Evolutionary conservation across 2,797 vertebrate genomes (phyloP).

Genomic region (Siniperca undulata): DNA sequence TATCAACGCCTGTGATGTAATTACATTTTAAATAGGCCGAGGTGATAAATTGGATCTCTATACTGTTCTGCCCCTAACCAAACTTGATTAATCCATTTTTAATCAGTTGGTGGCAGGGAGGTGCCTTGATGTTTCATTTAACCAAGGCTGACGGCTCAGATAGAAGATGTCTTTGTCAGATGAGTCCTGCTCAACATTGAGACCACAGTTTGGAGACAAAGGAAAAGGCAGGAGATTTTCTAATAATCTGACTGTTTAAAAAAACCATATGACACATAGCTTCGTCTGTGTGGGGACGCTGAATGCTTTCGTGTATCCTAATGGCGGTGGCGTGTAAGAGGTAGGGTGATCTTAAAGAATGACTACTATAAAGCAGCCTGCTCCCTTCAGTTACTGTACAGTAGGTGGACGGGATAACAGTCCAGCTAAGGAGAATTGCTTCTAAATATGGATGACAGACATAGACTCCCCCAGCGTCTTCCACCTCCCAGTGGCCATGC

Average conservation of each 20-base stretch:
- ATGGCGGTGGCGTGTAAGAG: background rate
- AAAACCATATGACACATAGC: conserved; percentile 9
- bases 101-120: conserved; percentile 82
- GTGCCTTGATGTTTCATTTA: conserved; percentile 82
- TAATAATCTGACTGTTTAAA: conserved; percentile 9
- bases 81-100: conserved; percentile 86
- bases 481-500: conserved; percentile 64
- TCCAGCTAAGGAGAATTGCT: conserved; percentile 62
- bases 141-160: conserved; percentile 61
- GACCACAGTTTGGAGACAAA: conserved; percentile 34
- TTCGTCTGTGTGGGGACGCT: background rate
- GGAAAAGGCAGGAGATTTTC: conserved; percentile 16
- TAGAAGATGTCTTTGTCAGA: conserved; percentile 45
- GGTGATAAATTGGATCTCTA: conserved; percentile 83
- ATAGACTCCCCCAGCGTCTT: conserved; percentile 51
- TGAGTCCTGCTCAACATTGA: conserved; percentile 28
- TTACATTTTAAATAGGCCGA: conserved; percentile 81
- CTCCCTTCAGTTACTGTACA: conserved; percentile 47
- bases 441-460: conserved; percentile 75
- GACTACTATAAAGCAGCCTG: conserved; percentile 40
- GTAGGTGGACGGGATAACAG: conserved; percentile 59
- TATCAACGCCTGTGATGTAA: conserved; percentile 82
- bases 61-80: conserved; percentile 77
- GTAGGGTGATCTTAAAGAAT: conserved; percentile 33
- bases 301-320: background rate